phyloP scores from a whole-genome alignment of 2,797 vertebrate genomes.

The Nothura maculosa region DNA sequence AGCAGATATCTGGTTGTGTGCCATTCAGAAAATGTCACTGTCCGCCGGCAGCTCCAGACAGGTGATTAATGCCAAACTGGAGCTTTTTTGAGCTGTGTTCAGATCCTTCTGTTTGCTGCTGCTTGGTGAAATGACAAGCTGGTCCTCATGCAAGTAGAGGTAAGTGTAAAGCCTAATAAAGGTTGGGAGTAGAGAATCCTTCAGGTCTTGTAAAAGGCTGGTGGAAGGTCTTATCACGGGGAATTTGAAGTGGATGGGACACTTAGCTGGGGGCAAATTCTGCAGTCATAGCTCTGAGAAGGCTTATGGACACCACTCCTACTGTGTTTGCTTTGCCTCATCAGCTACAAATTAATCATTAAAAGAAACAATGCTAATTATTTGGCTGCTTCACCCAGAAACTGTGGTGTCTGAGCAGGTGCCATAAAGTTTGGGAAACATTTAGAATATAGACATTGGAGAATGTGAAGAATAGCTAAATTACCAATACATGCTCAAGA shows the following conservation, averaged over 20 bases:
- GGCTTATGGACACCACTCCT: accelerated
- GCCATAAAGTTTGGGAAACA: neutral
- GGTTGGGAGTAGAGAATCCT: neutral
- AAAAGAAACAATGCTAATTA: slow-evolving; percentile 15
- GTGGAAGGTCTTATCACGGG: neutral
- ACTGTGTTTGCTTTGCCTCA: neutral
- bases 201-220: accelerated
- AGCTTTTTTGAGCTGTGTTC: slow-evolving; percentile 25
- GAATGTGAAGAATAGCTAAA: neutral
- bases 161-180: neutral
- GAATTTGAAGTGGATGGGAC: neutral
- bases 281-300: neutral
- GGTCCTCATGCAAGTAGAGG: neutral
- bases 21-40: slow-evolving; percentile 69
- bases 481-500: neutral
- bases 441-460: neutral
- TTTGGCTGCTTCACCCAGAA: neutral
- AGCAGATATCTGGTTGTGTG: slow-evolving; percentile 71
- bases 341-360: slow-evolving; percentile 21
- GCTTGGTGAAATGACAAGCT: slow-evolving; percentile 10
- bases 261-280: neutral
- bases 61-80: slow-evolving; percentile 69
- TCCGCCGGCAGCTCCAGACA: slow-evolving; percentile 64
- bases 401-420: neutral
- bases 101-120: slow-evolving; percentile 8